These are phyloP conservation scores for Drosophila koepferae DNA, from an alignment of 2,888 invertebrate species.

Conservation along the genomic window DNA sequence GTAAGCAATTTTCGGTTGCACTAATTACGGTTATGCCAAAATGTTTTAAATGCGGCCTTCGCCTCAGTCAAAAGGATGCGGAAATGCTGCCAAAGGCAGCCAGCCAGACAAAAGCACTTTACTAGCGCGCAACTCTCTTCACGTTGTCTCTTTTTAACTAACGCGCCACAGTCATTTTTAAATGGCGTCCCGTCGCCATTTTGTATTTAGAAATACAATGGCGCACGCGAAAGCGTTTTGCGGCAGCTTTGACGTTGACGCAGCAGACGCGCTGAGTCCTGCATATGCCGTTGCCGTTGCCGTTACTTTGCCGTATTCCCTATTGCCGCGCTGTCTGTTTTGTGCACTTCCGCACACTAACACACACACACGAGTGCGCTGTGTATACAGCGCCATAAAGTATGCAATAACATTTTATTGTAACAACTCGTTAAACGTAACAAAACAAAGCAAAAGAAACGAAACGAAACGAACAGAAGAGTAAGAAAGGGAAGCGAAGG, in stretches of 20 bases:
- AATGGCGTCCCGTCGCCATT: slow-evolving; percentile 62
- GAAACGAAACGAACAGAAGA: neutral
- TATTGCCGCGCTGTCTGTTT: slow-evolving; percentile 47
- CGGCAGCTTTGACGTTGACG: slow-evolving; percentile 56
- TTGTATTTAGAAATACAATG: slow-evolving; percentile 68
- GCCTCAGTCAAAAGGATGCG: slow-evolving; percentile 20
- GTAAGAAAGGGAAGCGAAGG: slow-evolving; percentile 4
- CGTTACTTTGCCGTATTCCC: slow-evolving; percentile 30
- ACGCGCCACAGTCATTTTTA: slow-evolving; percentile 13
- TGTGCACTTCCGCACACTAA: slow-evolving; percentile 51
- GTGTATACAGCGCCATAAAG: slow-evolving; percentile 52
- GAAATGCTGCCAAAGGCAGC: slow-evolving; percentile 32
- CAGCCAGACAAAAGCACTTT: slow-evolving; percentile 42
- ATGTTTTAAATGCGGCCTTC: slow-evolving; percentile 29
- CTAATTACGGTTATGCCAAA: slow-evolving; percentile 52
- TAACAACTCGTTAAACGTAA: slow-evolving; percentile 76
- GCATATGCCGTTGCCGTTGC: slow-evolving; percentile 39
- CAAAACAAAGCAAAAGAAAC: slow-evolving; percentile 44
- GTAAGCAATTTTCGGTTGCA: slow-evolving; percentile 53
- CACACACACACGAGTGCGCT: slow-evolving; percentile 6
- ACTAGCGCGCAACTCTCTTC: neutral
- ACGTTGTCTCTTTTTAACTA: neutral
- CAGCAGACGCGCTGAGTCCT: slow-evolving; percentile 42
- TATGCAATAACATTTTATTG: slow-evolving; percentile 79
- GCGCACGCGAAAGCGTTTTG: slow-evolving; percentile 51